Conservation (phyloP, 2,888 invertebrate genomes). For the Gnatocerus cornutus region DNA sequence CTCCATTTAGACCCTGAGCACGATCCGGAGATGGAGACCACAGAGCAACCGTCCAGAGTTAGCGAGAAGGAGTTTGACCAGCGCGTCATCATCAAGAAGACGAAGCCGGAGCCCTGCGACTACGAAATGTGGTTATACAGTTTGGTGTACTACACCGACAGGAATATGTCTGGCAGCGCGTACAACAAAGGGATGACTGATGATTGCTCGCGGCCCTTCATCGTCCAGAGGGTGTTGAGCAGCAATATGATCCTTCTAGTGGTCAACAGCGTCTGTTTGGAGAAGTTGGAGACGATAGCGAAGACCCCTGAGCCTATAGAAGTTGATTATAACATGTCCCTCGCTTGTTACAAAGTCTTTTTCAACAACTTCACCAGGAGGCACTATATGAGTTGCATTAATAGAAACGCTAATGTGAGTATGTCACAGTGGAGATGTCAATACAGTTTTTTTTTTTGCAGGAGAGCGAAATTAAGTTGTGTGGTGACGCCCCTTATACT, state of each 20-base stretch:
- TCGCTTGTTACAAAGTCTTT: constrained; percentile 66
- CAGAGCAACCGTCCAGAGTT: constrained; percentile 72
- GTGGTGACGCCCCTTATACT: constrained; percentile 68
- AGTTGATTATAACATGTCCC: constrained; percentile 71
- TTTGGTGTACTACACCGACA: constrained; percentile 65
- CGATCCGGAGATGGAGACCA: constrained; percentile 63
- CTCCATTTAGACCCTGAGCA: constrained; percentile 52
- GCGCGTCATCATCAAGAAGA: constrained; percentile 80
- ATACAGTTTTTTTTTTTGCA: constrained; percentile 64
- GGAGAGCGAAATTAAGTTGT: constrained; percentile 81
- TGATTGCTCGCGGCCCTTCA: constrained; percentile 76
- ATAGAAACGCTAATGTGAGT: constrained; percentile 83
- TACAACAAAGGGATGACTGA: constrained; percentile 68
- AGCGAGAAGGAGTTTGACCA: constrained; percentile 75
- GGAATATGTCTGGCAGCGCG: constrained; percentile 65
- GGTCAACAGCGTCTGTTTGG: constrained; percentile 78
- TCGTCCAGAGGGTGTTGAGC: constrained; percentile 83
- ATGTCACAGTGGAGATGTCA: background rate
- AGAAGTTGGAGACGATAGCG: constrained; percentile 54
- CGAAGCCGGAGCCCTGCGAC: constrained; percentile 90
- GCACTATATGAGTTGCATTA: constrained; percentile 84
- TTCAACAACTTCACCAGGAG: constrained; percentile 77
- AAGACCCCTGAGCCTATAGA: constrained; percentile 63
- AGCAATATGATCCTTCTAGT: constrained; percentile 88
- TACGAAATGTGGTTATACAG: constrained; percentile 74